Percentiles rank a stretch among this genome's conserved stretches.
phyloP scores from a whole-genome alignment of 2,888 invertebrate genomes.

The Timema podura region DNA sequence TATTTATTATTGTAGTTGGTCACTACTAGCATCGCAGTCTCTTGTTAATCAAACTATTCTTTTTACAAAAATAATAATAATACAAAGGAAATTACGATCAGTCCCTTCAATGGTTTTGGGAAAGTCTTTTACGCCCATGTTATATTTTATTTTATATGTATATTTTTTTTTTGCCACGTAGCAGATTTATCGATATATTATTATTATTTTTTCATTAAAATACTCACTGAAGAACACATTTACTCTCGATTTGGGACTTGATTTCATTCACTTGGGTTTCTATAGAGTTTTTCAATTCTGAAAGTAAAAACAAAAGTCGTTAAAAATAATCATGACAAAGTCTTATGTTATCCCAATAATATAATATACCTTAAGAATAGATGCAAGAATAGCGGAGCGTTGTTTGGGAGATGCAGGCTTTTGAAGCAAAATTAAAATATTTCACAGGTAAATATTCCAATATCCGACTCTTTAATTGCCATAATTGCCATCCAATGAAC shows the following conservation, averaged over 20 bases:
- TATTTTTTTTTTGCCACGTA: no score
- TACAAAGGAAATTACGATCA: conserved; percentile 13
- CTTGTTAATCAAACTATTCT: conserved; percentile 28
- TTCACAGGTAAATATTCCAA: no score
- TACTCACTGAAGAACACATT: conserved; percentile 91
- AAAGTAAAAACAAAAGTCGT: conserved; percentile 46
- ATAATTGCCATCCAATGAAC: no score
- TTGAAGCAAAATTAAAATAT: no score
- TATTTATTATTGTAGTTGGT: conserved; percentile 32
- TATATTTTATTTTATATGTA: no score
- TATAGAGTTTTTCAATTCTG: conserved; percentile 96
- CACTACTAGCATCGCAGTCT: conserved; percentile 32
- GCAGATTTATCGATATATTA: conserved; percentile 19
- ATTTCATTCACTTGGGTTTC: conserved; percentile 96
- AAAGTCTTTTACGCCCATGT: no score
- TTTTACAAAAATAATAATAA: conserved; percentile 24
- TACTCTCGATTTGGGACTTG: conserved; percentile 94
- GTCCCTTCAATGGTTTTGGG: background rate
- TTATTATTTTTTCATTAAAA: conserved; percentile 12
- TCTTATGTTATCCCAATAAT: background rate
- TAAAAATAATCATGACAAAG: background rate
- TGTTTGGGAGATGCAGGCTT: no score
- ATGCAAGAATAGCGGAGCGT: no score
- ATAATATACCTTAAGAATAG: no score
- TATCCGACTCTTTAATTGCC: no score